Conservation (phyloP, 1,140 invertebrate species). For the Plodia interpunctella region DNA sequence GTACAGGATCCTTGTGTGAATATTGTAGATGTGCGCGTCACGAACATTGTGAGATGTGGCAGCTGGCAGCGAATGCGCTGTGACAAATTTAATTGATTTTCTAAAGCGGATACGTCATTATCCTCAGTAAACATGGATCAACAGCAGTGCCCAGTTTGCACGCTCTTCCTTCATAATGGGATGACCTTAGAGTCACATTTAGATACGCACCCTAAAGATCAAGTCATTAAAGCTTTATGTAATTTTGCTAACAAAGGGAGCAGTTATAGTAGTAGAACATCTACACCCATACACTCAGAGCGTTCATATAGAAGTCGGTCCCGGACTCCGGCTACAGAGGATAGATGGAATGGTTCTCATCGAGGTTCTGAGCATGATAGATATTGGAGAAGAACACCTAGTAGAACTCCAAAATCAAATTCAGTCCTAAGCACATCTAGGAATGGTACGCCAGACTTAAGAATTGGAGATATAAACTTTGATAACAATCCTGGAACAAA, state of each 20-base stretch:
- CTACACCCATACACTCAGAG: slow-evolving; percentile 60
- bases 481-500: slow-evolving; percentile 42
- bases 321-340: slow-evolving; percentile 59
- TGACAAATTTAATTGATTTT: slow-evolving; percentile 33
- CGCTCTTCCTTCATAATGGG: slow-evolving; percentile 87
- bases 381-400: slow-evolving; percentile 49
- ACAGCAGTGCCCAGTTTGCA: slow-evolving; percentile 88
- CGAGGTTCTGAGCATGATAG: slow-evolving; percentile 52
- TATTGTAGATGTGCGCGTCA: slow-evolving; percentile 63
- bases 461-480: slow-evolving; percentile 53
- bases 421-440: slow-evolving; percentile 43
- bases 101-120: slow-evolving; percentile 17
- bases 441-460: slow-evolving; percentile 54
- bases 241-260: slow-evolving; percentile 48
- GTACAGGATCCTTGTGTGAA: slow-evolving; percentile 46
- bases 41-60: slow-evolving; percentile 41
- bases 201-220: slow-evolving; percentile 90
- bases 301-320: slow-evolving; percentile 68
- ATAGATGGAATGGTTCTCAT: slow-evolving; percentile 45
- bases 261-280: slow-evolving; percentile 54
- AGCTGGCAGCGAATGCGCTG: slow-evolving; percentile 44
- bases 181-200: slow-evolving; percentile 88
- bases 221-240: slow-evolving; percentile 88
- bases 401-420: slow-evolving; percentile 40
- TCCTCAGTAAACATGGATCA: slow-evolving; percentile 69